A percentile compares a stretch with the other conserved stretches of the same genome.
phyloP scores from a whole-genome alignment of 2,888 invertebrate genomes.

The Synanthedon andrenaeformis region DNA sequence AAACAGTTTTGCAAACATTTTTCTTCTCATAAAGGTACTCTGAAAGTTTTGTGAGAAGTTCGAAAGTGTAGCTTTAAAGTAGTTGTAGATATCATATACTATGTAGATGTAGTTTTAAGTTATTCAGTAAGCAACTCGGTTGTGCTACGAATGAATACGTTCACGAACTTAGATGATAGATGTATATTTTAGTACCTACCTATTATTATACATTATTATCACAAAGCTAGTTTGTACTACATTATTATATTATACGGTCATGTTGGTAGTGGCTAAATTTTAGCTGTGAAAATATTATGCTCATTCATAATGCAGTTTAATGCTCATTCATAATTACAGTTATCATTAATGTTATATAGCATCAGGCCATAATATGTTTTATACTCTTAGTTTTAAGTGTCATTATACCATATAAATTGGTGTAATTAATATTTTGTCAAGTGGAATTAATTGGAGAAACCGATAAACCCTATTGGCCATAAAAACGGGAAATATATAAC shows the following conservation, averaged over 20 bases:
- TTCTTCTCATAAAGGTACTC: slow-evolving; percentile 67
- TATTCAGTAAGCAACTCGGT: slow-evolving; percentile 38
- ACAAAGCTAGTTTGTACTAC: slow-evolving; percentile 43
- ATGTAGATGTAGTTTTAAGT: slow-evolving; percentile 58
- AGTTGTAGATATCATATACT: slow-evolving; percentile 52
- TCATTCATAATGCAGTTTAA: slow-evolving; percentile 15
- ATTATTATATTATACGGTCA: slow-evolving; percentile 15
- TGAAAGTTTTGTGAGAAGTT: slow-evolving; percentile 67
- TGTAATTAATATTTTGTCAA: background rate
- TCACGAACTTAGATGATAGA: slow-evolving; percentile 36
- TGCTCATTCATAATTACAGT: slow-evolving; percentile 17
- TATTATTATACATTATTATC: slow-evolving; percentile 22
- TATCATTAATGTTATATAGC: slow-evolving; percentile 18
- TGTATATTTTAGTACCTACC: slow-evolving; percentile 31
- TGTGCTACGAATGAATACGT: slow-evolving; percentile 33
- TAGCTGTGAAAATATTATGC: slow-evolving; percentile 32
- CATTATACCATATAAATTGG: background rate
- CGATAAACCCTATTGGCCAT: background rate
- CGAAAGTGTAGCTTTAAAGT: slow-evolving; percentile 59
- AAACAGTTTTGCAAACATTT: slow-evolving; percentile 71
- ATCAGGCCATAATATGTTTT: slow-evolving; percentile 24
- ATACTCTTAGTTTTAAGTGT: slow-evolving; percentile 34
- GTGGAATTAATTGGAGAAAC: background rate
- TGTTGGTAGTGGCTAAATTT: slow-evolving; percentile 27
- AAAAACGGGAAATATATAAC: background rate